These are phyloP conservation scores for Ceratoteleas bidentatus DNA, from an alignment of 1,140 invertebrate species.

Conservation along the genomic window DNA sequence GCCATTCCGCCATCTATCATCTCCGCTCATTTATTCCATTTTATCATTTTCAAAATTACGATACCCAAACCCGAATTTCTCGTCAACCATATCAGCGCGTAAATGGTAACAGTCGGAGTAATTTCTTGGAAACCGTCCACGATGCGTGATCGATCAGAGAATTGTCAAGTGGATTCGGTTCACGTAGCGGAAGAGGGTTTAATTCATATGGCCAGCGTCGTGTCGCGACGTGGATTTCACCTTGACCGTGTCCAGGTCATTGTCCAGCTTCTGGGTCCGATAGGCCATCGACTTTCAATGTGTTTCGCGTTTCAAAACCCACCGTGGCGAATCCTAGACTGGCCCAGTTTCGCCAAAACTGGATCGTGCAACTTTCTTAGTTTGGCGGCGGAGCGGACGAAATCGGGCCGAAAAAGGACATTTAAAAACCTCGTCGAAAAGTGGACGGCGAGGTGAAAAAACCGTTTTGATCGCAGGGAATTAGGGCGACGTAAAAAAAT, in stretches of 20 bases:
- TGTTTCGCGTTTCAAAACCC: conserved; percentile 45
- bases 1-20: too few species aligned
- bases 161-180: conserved; percentile 55
- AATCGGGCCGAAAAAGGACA: neutral
- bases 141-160: conserved; percentile 21
- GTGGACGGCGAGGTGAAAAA: too few species aligned
- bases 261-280: conserved; percentile 64
- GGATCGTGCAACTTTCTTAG: conserved; percentile 1
- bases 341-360: conserved; percentile 40
- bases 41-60: neutral
- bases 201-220: conserved; percentile 65
- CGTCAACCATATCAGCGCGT: neutral
- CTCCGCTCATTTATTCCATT: too few species aligned
- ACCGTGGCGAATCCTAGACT: conserved; percentile 41
- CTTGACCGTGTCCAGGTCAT: conserved; percentile 71
- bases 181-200: conserved; percentile 65
- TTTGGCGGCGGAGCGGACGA: too few species aligned
- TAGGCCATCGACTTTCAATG: conserved; percentile 47
- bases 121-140: conserved; percentile 20
- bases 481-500: too few species aligned
- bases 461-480: too few species aligned
- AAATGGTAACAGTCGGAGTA: conserved; percentile 24
- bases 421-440: neutral
- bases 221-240: conserved; percentile 66
- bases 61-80: too few species aligned